Conservation (phyloP, 1,140 invertebrate genomes). For the Orius insidiosus region DNA sequence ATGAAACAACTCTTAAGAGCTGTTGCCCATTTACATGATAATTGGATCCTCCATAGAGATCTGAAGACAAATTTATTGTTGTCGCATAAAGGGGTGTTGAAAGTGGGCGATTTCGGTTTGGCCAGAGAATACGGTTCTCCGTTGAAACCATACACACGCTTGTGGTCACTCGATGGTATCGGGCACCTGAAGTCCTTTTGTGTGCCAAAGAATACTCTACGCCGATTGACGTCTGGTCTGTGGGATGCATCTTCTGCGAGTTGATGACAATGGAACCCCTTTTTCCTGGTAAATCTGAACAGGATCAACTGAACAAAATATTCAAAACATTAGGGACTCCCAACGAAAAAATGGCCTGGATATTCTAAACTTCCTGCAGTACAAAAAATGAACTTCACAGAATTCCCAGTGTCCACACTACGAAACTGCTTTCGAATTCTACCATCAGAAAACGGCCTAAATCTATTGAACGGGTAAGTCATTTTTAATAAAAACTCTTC, state of each 20-base stretch:
- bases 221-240: constrained; percentile 95
- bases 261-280: constrained; percentile 86
- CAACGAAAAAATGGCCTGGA: constrained; percentile 87
- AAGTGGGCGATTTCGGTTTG: constrained; percentile 95
- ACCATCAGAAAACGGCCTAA: constrained; percentile 63
- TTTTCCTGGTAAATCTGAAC: constrained; percentile 91
- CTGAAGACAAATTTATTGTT: constrained; percentile 98
- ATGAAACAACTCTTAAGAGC: constrained; percentile 82
- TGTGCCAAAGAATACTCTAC: constrained; percentile 88
- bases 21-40: constrained; percentile 88
- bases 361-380: constrained; percentile 76
- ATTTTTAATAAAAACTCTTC: neutral
- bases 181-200: constrained; percentile 79
- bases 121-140: constrained; percentile 96
- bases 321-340: constrained; percentile 94
- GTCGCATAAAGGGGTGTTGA: constrained; percentile 74
- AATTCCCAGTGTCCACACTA: constrained; percentile 67
- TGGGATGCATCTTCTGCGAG: constrained; percentile 98
- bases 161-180: constrained; percentile 97
- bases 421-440: constrained; percentile 58
- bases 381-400: constrained; percentile 78
- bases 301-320: constrained; percentile 79
- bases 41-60: constrained; percentile 97
- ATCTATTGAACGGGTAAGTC: constrained; percentile 54
- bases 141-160: constrained; percentile 86